These are phyloP conservation scores for Drosophila yooni DNA, from an alignment of 2,888 invertebrate species.

Conservation along the genomic window DNA sequence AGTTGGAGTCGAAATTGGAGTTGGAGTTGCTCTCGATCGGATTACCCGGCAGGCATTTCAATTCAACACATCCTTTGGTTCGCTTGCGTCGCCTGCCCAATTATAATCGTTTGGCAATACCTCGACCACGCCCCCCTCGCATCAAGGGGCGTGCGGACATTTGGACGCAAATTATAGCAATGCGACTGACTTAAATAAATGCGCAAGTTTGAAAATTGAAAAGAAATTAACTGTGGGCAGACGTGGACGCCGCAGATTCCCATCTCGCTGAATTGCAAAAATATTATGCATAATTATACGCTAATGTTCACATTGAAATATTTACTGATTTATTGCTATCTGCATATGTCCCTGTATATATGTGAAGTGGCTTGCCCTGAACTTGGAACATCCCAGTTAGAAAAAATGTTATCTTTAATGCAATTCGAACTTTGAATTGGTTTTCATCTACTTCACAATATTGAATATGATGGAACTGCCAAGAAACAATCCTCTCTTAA, in stretches of 20 bases:
- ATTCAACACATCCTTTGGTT: slow-evolving; percentile 78
- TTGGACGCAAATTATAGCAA: slow-evolving; percentile 74
- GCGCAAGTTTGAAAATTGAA: slow-evolving; percentile 79
- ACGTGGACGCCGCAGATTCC: slow-evolving; percentile 12
- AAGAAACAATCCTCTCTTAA: fast-evolving
- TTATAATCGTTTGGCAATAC: slow-evolving; percentile 51
- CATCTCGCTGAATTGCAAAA: slow-evolving; percentile 54
- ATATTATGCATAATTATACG: slow-evolving; percentile 79
- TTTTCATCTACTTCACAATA: background rate
- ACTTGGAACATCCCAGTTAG: background rate
- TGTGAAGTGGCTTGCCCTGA: background rate
- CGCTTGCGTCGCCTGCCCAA: slow-evolving; percentile 55
- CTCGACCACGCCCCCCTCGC: slow-evolving; percentile 22
- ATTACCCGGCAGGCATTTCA: slow-evolving; percentile 80
- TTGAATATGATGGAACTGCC: background rate
- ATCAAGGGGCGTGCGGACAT: slow-evolving; percentile 60
- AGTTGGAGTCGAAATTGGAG: background rate
- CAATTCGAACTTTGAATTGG: background rate
- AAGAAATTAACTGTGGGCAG: slow-evolving; percentile 68
- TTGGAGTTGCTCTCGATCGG: slow-evolving; percentile 59
- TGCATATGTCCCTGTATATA: background rate
- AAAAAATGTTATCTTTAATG: background rate
- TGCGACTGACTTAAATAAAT: slow-evolving; percentile 77
- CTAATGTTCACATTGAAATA: slow-evolving; percentile 62
- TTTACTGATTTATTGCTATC: slow-evolving; percentile 34